Evolutionary conservation across 2,888 invertebrate genomes (phyloP).

Genomic region (Melinaea menophilus): DNA sequence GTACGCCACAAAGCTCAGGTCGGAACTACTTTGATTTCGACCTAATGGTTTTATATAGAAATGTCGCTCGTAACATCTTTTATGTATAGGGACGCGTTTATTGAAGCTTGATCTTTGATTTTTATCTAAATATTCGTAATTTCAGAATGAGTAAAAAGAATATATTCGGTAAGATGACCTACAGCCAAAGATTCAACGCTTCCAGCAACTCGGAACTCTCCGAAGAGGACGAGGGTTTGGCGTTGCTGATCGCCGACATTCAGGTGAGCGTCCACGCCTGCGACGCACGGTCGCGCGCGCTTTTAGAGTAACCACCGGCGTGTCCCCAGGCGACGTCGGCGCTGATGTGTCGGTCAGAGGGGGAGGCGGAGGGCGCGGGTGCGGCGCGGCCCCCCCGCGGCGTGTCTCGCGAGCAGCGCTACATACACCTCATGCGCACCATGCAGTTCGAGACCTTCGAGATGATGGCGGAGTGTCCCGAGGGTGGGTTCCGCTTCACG

Average conservation of each 20-base stretch:
- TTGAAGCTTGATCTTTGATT: background rate
- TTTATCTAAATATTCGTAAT: slow-evolving; percentile 22
- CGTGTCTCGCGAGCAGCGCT: slow-evolving; percentile 77
- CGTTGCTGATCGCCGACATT: slow-evolving; percentile 93
- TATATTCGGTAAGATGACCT: slow-evolving; percentile 74
- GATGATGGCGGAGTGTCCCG: slow-evolving; percentile 89
- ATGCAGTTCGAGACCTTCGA: slow-evolving; percentile 95
- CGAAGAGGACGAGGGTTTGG: slow-evolving; percentile 93
- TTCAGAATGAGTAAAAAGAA: slow-evolving; percentile 81
- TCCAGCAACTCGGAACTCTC: slow-evolving; percentile 78
- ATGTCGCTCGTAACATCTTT: too few species aligned
- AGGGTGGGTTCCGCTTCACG: slow-evolving; percentile 87
- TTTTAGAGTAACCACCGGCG: slow-evolving; percentile 27
- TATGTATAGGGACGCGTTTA: too few species aligned
- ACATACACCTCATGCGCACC: slow-evolving; percentile 91
- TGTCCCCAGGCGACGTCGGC: slow-evolving; percentile 62
- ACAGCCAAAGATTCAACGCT: slow-evolving; percentile 74
- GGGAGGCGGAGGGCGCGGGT: slow-evolving; percentile 55
- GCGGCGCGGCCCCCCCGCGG: slow-evolving; percentile 54
- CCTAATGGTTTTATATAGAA: background rate
- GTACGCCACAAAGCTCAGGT: slow-evolving; percentile 91
- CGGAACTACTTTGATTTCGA: background rate
- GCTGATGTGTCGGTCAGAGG: slow-evolving; percentile 61
- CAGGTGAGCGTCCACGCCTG: slow-evolving; percentile 69
- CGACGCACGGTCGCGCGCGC: slow-evolving; percentile 63